Conservation (phyloP, 2,888 invertebrate species). For the Ectobius pallidus region DNA sequence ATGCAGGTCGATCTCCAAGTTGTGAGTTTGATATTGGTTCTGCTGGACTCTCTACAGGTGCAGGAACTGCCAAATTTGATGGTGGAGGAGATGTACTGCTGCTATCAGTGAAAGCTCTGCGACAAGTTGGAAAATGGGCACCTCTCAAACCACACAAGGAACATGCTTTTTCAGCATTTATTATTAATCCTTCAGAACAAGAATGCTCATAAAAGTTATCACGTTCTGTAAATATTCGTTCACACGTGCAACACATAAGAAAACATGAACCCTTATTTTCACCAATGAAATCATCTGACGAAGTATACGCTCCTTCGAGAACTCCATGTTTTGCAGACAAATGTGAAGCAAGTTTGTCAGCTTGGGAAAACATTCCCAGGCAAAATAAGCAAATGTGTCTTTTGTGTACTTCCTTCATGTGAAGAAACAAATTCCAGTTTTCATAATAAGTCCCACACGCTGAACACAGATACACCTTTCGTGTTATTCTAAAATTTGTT, state of each 20-base stretch:
- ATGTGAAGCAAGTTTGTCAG: slow-evolving; percentile 79
- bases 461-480: slow-evolving; percentile 81
- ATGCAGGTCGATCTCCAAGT: background rate
- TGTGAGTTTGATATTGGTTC: background rate
- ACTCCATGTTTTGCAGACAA: slow-evolving; percentile 79
- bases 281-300: slow-evolving; percentile 70
- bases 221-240: slow-evolving; percentile 75
- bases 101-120: slow-evolving; percentile 40
- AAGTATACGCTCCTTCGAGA: slow-evolving; percentile 70
- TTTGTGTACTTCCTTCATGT: slow-evolving; percentile 82
- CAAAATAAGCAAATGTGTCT: slow-evolving; percentile 84
- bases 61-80: slow-evolving; percentile 1
- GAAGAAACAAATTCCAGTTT: slow-evolving; percentile 84
- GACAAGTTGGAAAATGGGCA: slow-evolving; percentile 53
- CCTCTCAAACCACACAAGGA: slow-evolving; percentile 53
- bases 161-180: slow-evolving; percentile 48
- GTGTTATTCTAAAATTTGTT: slow-evolving; percentile 68
- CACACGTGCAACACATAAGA: slow-evolving; percentile 81
- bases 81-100: background rate
- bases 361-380: slow-evolving; percentile 80
- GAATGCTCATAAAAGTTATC: slow-evolving; percentile 78
- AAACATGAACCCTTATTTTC: slow-evolving; percentile 72
- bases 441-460: slow-evolving; percentile 85
- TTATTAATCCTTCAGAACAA: slow-evolving; percentile 54
- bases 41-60: slow-evolving; percentile 4